Conservation (phyloP, 2,797 vertebrate genomes). For the Ceyx erithaca region DNA sequence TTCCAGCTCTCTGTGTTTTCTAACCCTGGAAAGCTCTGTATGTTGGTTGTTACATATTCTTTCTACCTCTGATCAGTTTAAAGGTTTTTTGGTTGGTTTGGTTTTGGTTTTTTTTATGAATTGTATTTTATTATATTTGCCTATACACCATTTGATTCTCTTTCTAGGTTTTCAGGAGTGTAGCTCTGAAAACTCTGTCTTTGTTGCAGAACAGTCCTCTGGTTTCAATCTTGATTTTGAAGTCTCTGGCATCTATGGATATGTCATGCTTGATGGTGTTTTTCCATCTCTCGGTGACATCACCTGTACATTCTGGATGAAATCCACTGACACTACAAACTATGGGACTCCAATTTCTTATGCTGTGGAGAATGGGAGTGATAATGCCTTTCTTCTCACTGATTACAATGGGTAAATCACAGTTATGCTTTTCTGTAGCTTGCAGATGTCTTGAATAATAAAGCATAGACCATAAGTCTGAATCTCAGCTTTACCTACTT, state of each 20-base stretch:
- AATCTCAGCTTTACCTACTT: background rate
- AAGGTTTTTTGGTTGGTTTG: background rate
- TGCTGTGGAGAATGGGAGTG: conserved; percentile 90
- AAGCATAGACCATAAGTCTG: background rate
- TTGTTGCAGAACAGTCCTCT: conserved; percentile 90
- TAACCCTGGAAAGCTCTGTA: background rate
- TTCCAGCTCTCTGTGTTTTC: background rate
- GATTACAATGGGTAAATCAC: conserved; percentile 95
- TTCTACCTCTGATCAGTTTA: background rate
- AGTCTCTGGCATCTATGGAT: conserved; percentile 95
- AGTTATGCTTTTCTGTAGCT: background rate
- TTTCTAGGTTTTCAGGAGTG: background rate
- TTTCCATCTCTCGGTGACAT: conserved; percentile 90
- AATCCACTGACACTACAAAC: conserved; percentile 89
- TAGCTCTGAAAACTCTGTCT: conserved; percentile 43
- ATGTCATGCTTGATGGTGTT: conserved; percentile 90
- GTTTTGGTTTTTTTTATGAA: background rate
- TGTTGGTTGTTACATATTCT: background rate
- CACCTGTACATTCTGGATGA: conserved; percentile 98
- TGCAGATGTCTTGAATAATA: background rate
- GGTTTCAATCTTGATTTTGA: conserved; percentile 98
- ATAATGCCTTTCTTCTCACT: conserved; percentile 96
- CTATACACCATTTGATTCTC: background rate
- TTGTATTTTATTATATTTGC: background rate
- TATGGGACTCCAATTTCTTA: conserved; percentile 97